Percentiles rank a stretch among this genome's conserved stretches.
These are phyloP conservation scores for Procambarus virginalis DNA, from an alignment of 1,140 invertebrate species.

Conservation along the genomic window DNA sequence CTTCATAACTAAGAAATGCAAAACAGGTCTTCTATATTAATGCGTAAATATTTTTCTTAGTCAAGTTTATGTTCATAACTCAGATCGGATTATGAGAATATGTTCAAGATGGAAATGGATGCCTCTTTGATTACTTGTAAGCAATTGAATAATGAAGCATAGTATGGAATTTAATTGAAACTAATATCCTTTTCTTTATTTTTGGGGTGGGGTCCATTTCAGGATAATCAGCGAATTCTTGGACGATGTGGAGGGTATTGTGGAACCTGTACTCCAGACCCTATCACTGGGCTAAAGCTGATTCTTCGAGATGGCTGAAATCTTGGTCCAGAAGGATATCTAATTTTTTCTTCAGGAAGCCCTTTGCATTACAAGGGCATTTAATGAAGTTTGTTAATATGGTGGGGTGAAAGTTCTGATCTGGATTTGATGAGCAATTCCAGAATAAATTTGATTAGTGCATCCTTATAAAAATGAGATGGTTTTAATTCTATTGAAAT, in stretches of 20 bases:
- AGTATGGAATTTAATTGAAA: no score
- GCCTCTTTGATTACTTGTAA: no score
- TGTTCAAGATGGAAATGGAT: no score
- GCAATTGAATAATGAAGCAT: no score
- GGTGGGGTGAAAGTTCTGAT: slow-evolving; percentile 2
- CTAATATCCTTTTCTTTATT: no score
- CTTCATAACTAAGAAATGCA: no score
- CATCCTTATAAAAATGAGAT: not conserved
- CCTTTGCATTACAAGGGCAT: not conserved
- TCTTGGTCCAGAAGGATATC: not conserved
- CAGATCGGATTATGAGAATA: no score
- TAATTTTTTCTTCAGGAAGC: not conserved
- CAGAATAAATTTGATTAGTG: not conserved
- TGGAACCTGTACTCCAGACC: slow-evolving; percentile 77
- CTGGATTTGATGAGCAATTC: not conserved
- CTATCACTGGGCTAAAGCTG: slow-evolving; percentile 75
- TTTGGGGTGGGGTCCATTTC: slow-evolving; percentile 20
- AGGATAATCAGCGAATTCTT: slow-evolving; percentile 80
- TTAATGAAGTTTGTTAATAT: not conserved
- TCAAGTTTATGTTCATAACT: no score
- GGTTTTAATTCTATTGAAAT: not conserved
- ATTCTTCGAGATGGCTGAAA: not conserved
- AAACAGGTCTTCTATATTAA: no score
- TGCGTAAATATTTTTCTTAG: no score
- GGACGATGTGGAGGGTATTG: slow-evolving; percentile 85